Conservation (phyloP, 2,888 invertebrate genomes). For the Clitarchus hookeri region DNA sequence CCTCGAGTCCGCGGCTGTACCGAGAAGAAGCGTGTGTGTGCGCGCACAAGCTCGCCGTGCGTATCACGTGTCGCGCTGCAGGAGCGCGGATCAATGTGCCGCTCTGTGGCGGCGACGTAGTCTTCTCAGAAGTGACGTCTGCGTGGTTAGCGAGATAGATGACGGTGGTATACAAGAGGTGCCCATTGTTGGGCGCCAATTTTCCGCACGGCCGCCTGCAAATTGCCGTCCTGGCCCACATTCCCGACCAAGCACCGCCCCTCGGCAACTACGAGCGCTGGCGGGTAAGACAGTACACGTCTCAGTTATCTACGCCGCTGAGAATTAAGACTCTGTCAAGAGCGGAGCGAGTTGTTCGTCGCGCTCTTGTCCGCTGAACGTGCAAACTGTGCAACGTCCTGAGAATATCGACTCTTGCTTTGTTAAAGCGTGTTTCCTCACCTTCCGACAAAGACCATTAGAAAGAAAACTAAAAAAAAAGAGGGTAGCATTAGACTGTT, state of each 20-base stretch:
- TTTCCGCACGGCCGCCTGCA: conserved; percentile 3
- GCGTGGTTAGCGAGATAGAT: background rate
- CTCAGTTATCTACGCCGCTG: background rate
- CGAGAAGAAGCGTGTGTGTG: too few species aligned
- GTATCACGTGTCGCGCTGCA: background rate
- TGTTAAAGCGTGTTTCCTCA: too few species aligned
- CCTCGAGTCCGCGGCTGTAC: too few species aligned
- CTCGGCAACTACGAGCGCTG: background rate
- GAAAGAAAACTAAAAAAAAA: too few species aligned
- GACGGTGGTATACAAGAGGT: background rate
- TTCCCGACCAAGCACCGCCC: background rate
- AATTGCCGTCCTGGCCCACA: background rate
- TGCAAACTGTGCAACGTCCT: too few species aligned
- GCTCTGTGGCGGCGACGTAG: background rate
- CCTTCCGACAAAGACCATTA: too few species aligned
- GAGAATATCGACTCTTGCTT: too few species aligned
- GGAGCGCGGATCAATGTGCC: background rate
- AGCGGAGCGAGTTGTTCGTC: too few species aligned
- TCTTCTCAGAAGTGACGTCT: background rate
- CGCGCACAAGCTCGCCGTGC: too few species aligned
- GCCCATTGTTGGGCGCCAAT: conserved; percentile 4
- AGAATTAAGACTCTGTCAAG: background rate
- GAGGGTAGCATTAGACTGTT: too few species aligned
- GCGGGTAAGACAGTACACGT: background rate
- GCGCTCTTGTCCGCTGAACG: too few species aligned